A percentile compares a stretch with the other conserved stretches of the same genome.
phyloP scores from a whole-genome alignment of 2,888 invertebrate species.

The Bibio marci region DNA sequence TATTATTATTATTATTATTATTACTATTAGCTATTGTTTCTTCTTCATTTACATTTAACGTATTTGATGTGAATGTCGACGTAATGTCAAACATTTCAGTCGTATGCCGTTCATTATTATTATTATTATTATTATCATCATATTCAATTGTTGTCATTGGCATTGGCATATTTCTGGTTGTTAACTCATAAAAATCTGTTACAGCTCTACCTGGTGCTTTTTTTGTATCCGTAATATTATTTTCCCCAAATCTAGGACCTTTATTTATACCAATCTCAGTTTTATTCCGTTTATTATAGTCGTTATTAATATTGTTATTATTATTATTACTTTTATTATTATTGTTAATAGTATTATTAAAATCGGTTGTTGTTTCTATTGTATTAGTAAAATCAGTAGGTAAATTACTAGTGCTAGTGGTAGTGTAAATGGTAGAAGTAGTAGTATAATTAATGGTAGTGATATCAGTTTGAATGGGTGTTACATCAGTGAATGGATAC shows the following conservation, averaged over 20 bases:
- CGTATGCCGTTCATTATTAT: too few species aligned
- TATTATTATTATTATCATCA: too few species aligned
- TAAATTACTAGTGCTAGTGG: not conserved
- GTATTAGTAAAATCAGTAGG: not conserved
- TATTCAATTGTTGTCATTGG: too few species aligned
- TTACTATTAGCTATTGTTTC: constrained; percentile 8
- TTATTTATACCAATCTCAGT: constrained; percentile 2
- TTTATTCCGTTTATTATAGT: constrained; percentile 1
- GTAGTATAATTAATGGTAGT: constrained; percentile 12
- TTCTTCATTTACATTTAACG: constrained; percentile 9
- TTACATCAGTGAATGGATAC: constrained; percentile 29
- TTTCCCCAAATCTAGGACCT: constrained; percentile 2
- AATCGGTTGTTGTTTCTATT: constrained; percentile 11
- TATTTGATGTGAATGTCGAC: not conserved
- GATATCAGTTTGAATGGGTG: constrained; percentile 13
- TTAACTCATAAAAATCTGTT: too few species aligned
- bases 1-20: constrained; percentile 11
- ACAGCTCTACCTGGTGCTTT: too few species aligned
- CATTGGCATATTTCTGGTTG: too few species aligned
- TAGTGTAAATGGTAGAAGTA: constrained; percentile 4
- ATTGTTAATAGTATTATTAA: constrained; percentile 5
- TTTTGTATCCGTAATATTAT: constrained; percentile 1
- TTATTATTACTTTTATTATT: constrained; percentile 3
- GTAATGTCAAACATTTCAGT: too few species aligned
- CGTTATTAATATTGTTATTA: constrained; percentile 2